Evolutionary conservation across 2,888 invertebrate species (phyloP).

Genomic region (Zhuqinia jingwanae): DNA sequence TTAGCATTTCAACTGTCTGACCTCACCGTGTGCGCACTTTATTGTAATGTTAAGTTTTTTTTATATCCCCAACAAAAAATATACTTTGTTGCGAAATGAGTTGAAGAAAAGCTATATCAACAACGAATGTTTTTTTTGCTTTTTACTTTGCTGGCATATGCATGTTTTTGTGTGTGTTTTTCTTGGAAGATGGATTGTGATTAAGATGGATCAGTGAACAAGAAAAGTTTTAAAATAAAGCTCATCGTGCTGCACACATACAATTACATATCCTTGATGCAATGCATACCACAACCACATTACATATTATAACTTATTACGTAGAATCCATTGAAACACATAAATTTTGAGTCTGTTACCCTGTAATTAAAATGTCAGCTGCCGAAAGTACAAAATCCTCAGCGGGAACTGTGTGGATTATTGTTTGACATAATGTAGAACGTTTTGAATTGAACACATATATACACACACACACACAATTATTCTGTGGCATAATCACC

Average conservation of each 20-base stretch:
- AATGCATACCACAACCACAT: no score
- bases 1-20: slow-evolving; percentile 71
- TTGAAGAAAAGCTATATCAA: slow-evolving; percentile 46
- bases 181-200: slow-evolving; percentile 74
- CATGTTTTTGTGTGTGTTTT: slow-evolving; percentile 67
- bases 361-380: slow-evolving; percentile 76
- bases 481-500: slow-evolving; percentile 17
- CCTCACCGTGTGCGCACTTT: slow-evolving; percentile 28
- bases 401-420: slow-evolving; percentile 63
- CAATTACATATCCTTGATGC: no score
- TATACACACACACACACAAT: slow-evolving; percentile 2
- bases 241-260: not conserved
- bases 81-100: slow-evolving; percentile 2
- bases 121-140: slow-evolving; percentile 60
- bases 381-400: slow-evolving; percentile 70
- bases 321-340: slow-evolving; percentile 53
- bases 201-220: slow-evolving; percentile 70
- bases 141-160: slow-evolving; percentile 46
- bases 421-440: slow-evolving; percentile 64
- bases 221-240: slow-evolving; percentile 18
- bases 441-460: slow-evolving; percentile 54
- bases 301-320: no score
- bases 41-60: no score
- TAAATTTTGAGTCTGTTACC: slow-evolving; percentile 71
- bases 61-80: no score